Conservation (phyloP, 1,140 invertebrate genomes). For the Psix sp. region DNA sequence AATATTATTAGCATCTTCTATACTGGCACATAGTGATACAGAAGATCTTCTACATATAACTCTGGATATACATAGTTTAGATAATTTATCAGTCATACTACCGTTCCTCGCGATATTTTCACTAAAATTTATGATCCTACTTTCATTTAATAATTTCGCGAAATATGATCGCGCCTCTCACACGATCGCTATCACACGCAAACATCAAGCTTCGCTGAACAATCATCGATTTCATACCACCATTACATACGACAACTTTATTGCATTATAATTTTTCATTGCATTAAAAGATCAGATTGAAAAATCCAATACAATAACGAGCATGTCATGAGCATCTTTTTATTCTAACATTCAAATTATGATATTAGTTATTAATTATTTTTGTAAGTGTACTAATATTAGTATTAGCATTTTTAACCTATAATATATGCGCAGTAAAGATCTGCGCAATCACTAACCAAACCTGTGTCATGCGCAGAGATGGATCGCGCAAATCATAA, state of each 20-base stretch:
- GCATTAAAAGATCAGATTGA: too few relatives aligned
- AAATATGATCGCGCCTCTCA: conserved; percentile 44
- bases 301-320: too few relatives aligned
- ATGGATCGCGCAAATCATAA: too few relatives aligned
- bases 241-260: background rate
- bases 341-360: too few relatives aligned
- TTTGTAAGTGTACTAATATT: too few relatives aligned
- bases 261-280: too few relatives aligned
- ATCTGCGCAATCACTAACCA: too few relatives aligned
- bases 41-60: conserved; percentile 46
- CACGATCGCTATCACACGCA: conserved; percentile 31
- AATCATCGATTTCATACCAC: conserved; percentile 28
- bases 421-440: too few relatives aligned
- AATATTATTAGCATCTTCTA: conserved; percentile 61
- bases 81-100: conserved; percentile 56
- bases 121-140: conserved; percentile 49
- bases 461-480: too few relatives aligned
- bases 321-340: too few relatives aligned
- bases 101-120: conserved; percentile 53
- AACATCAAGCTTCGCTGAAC: conserved; percentile 23
- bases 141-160: conserved; percentile 45
- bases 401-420: too few relatives aligned
- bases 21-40: conserved; percentile 44
- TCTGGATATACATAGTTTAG: conserved; percentile 42
- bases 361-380: too few relatives aligned